Evolutionary conservation across 2,888 invertebrate species (phyloP).

Genomic region (Cistogaster globosa): DNA sequence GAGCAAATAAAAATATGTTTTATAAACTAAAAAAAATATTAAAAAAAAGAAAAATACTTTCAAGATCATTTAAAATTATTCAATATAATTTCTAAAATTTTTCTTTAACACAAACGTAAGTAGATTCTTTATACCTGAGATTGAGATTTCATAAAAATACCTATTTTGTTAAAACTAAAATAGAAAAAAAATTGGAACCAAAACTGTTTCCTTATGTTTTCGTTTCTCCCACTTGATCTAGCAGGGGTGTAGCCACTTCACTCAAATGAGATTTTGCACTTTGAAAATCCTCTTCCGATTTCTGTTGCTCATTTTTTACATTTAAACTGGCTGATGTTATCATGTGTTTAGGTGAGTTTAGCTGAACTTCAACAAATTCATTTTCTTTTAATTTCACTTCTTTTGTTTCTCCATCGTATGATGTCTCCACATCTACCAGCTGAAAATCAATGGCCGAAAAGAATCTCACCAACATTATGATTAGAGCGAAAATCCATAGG

Average conservation of each 20-base stretch:
- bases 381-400: constrained; percentile 45
- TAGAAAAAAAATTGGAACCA: not conserved
- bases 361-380: constrained; percentile 73
- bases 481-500: constrained; percentile 77
- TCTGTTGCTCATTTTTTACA: constrained; percentile 68
- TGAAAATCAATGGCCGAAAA: constrained; percentile 79
- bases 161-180: constrained; percentile 11
- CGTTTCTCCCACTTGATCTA: constrained; percentile 70
- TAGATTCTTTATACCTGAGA: constrained; percentile 66
- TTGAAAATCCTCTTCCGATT: constrained; percentile 80
- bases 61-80: too few relatives aligned
- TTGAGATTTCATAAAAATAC: constrained; percentile 56
- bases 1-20: not conserved
- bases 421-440: constrained; percentile 77
- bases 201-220: constrained; percentile 1
- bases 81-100: too few relatives aligned
- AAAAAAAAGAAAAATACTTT: too few relatives aligned
- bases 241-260: constrained; percentile 76
- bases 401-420: constrained; percentile 73
- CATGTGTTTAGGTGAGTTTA: constrained; percentile 74
- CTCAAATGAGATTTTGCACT: constrained; percentile 80
- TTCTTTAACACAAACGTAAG: too few relatives aligned
- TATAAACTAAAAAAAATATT: too few relatives aligned
- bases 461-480: constrained; percentile 79
- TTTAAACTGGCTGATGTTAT: constrained; percentile 15